Evolutionary conservation across 2,888 invertebrate species (phyloP).

Genomic region (Chalcosyrphus nemorum): DNA sequence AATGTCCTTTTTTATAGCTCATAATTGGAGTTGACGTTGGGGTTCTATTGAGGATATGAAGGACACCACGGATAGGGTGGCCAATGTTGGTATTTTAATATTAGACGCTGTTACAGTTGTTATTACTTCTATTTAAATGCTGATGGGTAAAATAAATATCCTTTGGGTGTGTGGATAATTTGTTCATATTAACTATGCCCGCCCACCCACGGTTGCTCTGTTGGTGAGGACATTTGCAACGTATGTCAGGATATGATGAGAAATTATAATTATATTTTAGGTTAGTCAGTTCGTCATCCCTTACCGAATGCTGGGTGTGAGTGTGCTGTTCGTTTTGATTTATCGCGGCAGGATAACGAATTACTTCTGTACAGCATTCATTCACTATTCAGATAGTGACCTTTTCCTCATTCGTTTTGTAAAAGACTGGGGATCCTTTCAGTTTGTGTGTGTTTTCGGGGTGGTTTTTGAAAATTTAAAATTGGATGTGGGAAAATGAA

Average conservation of each 20-base stretch:
- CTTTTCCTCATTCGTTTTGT: constrained; percentile 10
- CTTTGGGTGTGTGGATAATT: constrained; percentile 54
- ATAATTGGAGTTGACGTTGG: constrained; percentile 59
- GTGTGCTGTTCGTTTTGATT: constrained; percentile 14
- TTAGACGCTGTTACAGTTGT: constrained; percentile 18
- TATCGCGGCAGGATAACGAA: constrained; percentile 25
- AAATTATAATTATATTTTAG: constrained; percentile 27
- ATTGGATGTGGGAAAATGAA: neutral
- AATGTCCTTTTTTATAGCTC: constrained; percentile 66
- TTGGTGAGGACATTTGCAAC: neutral
- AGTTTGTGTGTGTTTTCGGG: neutral
- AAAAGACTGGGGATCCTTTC: constrained; percentile 10
- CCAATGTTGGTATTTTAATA: constrained; percentile 56
- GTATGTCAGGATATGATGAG: neutral
- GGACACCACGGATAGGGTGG: neutral
- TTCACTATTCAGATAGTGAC: constrained; percentile 28
- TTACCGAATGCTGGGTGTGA: neutral
- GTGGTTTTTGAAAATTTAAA: constrained; percentile 9
- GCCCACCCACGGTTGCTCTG: neutral
- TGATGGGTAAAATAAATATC: constrained; percentile 55
- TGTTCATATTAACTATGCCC: constrained; percentile 44
- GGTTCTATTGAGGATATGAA: neutral
- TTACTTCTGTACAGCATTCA: neutral
- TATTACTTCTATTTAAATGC: constrained; percentile 51
- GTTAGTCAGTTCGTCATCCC: neutral